Evolutionary conservation across 1,140 invertebrate genomes (phyloP).

Genomic region (Micrasema longulum): DNA sequence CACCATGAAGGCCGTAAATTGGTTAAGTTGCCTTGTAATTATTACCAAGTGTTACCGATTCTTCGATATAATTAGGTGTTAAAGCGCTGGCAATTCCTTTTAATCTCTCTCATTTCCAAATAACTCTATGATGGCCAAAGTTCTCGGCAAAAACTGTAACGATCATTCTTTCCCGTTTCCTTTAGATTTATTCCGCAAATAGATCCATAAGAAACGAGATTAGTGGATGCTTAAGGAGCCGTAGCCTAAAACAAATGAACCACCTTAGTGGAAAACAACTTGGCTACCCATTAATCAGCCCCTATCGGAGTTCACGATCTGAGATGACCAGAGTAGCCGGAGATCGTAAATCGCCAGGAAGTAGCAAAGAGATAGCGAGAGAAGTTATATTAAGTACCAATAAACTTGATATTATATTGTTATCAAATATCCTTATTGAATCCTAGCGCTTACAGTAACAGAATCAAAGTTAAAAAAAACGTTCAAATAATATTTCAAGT

Average conservation of each 20-base stretch:
- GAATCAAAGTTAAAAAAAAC: no score
- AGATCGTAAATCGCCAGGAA: constrained; percentile 24
- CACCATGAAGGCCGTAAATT: no score
- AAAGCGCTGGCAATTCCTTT: no score
- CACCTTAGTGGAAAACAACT: constrained; percentile 35
- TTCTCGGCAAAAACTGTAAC: constrained; percentile 13
- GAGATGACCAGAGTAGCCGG: constrained; percentile 26
- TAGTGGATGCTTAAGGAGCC: constrained; percentile 38
- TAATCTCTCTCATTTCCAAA: no score
- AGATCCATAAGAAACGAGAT: constrained; percentile 30
- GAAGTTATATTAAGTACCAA: constrained; percentile 5
- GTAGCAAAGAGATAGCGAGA: constrained; percentile 1
- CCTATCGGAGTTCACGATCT: constrained; percentile 27
- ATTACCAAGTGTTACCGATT: no score
- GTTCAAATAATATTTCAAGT: no score
- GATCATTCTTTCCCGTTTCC: constrained; percentile 8
- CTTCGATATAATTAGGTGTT: no score
- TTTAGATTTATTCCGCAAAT: constrained; percentile 28
- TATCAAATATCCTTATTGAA: background rate
- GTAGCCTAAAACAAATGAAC: constrained; percentile 28
- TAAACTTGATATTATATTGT: constrained; percentile 20
- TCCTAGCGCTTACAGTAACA: no score
- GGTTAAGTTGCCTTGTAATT: no score
- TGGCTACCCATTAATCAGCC: constrained; percentile 28
- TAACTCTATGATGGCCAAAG: background rate